Conservation (phyloP, 2,888 invertebrate genomes). For the Protodeltote pygarga region DNA sequence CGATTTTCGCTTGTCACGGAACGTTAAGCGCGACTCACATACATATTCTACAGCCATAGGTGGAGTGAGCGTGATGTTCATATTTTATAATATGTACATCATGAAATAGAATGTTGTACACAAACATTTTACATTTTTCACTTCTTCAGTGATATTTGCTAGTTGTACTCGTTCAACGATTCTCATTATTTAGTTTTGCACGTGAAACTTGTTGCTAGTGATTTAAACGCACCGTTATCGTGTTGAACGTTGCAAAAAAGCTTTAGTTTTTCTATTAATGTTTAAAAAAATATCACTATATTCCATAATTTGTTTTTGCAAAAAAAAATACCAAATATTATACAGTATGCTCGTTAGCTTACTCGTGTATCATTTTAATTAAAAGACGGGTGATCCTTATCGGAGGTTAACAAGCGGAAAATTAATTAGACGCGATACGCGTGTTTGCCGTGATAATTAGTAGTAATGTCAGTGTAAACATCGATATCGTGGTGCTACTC, state of each 20-base stretch:
- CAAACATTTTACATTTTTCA: slow-evolving; percentile 37
- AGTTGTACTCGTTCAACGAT: slow-evolving; percentile 2
- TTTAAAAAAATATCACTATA: not conserved
- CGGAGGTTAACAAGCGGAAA: slow-evolving; percentile 60
- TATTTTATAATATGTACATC: slow-evolving; percentile 15
- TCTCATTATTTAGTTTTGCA: slow-evolving; percentile 16
- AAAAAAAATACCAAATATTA: not conserved
- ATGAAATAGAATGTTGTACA: slow-evolving; percentile 18
- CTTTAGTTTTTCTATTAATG: not conserved
- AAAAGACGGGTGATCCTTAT: slow-evolving; percentile 62
- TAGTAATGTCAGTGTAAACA: slow-evolving; percentile 61
- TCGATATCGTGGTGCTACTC: slow-evolving; percentile 55
- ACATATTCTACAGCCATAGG: slow-evolving; percentile 2
- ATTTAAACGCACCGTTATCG: not conserved
- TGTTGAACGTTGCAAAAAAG: not conserved
- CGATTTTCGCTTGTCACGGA: slow-evolving; percentile 29
- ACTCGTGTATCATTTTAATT: slow-evolving; percentile 54
- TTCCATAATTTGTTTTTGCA: slow-evolving; percentile 12
- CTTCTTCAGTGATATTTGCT: slow-evolving; percentile 15
- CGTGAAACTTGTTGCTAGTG: not conserved
- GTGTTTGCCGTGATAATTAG: slow-evolving; percentile 67
- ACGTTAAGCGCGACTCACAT: not conserved
- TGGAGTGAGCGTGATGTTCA: slow-evolving; percentile 15
- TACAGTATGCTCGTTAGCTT: slow-evolving; percentile 23
- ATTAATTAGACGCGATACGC: slow-evolving; percentile 70